Conservation (phyloP, 2,113 vertebrate species). For the Pygoscelis antarcticus region DNA sequence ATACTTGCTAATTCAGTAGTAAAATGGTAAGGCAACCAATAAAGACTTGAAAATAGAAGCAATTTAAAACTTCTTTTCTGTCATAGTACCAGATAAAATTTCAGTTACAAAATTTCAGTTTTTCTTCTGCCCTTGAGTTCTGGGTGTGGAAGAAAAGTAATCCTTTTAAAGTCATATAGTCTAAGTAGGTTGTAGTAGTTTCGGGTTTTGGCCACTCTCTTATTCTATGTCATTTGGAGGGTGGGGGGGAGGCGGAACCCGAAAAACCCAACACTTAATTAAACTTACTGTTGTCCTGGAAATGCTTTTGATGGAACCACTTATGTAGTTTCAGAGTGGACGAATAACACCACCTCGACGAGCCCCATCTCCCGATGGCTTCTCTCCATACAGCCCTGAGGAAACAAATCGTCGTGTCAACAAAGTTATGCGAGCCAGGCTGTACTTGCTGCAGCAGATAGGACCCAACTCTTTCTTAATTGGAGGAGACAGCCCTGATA, state of each 20-base stretch:
- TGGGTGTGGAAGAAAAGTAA: background rate
- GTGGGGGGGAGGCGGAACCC: too few species aligned
- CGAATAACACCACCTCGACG: conserved; percentile 86
- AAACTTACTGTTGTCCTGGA: background rate
- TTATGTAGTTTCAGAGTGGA: conserved; percentile 85
- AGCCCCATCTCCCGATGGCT: conserved; percentile 89
- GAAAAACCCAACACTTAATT: background rate
- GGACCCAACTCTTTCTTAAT: conserved; percentile 91
- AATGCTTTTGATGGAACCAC: background rate
- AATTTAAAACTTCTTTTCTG: background rate
- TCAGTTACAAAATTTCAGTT: background rate
- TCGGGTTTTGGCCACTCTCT: background rate
- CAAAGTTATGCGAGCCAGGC: conserved; percentile 89
- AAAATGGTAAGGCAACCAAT: background rate
- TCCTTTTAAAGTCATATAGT: background rate
- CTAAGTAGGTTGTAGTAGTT: background rate
- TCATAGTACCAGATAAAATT: background rate
- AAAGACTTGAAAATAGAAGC: background rate
- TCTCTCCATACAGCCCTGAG: conserved; percentile 88
- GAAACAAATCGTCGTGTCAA: conserved; percentile 87
- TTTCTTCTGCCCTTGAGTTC: background rate
- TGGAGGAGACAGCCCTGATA: conserved; percentile 89
- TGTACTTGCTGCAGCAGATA: conserved; percentile 89
- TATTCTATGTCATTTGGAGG: background rate
- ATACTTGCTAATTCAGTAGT: background rate